Evolutionary conservation across 1,140 invertebrate genomes (phyloP).

Genomic region (Zaprionus nigranus): DNA sequence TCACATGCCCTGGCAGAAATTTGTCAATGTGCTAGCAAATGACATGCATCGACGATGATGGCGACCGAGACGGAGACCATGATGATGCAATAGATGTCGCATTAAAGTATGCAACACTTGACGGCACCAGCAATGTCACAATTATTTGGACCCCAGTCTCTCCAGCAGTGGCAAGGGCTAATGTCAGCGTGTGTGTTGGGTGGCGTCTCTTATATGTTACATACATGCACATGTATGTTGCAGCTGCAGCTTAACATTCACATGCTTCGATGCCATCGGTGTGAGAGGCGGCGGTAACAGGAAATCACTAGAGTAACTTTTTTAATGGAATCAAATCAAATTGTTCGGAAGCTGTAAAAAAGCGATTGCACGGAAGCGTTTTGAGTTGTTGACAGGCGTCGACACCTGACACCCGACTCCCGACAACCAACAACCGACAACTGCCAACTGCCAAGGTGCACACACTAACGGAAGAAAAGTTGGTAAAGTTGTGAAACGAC

Average conservation of each 20-base stretch:
- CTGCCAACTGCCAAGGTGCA: slow-evolving; percentile 69
- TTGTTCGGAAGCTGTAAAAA: slow-evolving; percentile 84
- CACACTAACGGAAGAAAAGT: slow-evolving; percentile 70
- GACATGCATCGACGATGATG: slow-evolving; percentile 71
- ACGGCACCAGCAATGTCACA: slow-evolving; percentile 72
- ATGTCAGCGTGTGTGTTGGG: not conserved
- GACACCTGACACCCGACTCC: slow-evolving; percentile 52
- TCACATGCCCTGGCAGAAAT: slow-evolving; percentile 45
- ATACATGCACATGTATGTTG: slow-evolving; percentile 24
- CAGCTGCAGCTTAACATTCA: slow-evolving; percentile 55
- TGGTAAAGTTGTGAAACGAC: slow-evolving; percentile 67
- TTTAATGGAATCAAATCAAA: slow-evolving; percentile 84
- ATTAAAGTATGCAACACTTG: slow-evolving; percentile 75
- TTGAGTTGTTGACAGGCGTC: slow-evolving; percentile 76
- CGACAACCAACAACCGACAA: slow-evolving; percentile 51
- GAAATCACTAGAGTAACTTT: slow-evolving; percentile 83
- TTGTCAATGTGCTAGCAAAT: slow-evolving; percentile 76
- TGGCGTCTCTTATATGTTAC: not conserved
- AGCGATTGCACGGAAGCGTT: slow-evolving; percentile 83
- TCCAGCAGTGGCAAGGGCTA: not conserved
- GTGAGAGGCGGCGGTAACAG: slow-evolving; percentile 31
- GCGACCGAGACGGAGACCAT: not conserved
- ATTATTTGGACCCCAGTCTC: slow-evolving; percentile 63
- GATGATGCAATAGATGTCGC: slow-evolving; percentile 26
- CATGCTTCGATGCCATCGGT: slow-evolving; percentile 28